These are phyloP conservation scores for Platycnemis pennipes DNA, from an alignment of 2,888 invertebrate species.

Conservation along the genomic window DNA sequence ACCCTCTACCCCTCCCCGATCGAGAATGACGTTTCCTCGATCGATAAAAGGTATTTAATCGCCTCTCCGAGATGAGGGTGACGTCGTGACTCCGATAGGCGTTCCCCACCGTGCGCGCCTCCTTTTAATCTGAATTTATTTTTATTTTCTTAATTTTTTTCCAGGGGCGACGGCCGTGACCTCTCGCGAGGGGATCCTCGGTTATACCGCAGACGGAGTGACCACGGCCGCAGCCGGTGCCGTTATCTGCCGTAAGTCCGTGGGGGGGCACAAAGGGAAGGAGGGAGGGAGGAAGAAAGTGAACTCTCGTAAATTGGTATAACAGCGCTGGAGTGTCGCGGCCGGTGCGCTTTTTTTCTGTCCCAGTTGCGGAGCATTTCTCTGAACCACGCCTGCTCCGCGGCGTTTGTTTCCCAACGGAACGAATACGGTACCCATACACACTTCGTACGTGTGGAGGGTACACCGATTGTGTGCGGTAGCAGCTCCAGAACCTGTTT, in stretches of 20 bases:
- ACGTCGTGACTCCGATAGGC: not conserved
- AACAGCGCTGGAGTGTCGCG: not conserved
- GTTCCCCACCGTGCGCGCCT: not conserved
- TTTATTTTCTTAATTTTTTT: not conserved
- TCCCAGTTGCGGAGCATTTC: not conserved
- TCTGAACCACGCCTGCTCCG: not conserved
- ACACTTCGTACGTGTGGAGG: not conserved
- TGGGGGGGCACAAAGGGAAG: not conserved
- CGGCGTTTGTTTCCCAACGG: not conserved
- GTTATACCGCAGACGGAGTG: not conserved
- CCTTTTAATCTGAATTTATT: not conserved
- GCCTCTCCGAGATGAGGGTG: not conserved
- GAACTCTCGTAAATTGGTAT: not conserved
- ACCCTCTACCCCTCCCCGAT: not conserved
- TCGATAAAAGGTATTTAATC: conserved; percentile 28
- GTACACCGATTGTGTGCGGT: not conserved
- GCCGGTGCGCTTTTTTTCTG: not conserved
- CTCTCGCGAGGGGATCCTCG: not conserved
- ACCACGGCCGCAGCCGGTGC: not conserved
- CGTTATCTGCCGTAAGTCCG: not conserved
- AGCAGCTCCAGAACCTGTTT: not conserved
- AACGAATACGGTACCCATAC: not conserved
- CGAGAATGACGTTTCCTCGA: conserved; percentile 4
- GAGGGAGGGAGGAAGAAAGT: not conserved
- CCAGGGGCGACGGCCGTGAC: conserved; percentile 4